These are phyloP conservation scores for Drosophila sucinea DNA, from an alignment of 1,140 invertebrate genomes.

Conservation along the genomic window DNA sequence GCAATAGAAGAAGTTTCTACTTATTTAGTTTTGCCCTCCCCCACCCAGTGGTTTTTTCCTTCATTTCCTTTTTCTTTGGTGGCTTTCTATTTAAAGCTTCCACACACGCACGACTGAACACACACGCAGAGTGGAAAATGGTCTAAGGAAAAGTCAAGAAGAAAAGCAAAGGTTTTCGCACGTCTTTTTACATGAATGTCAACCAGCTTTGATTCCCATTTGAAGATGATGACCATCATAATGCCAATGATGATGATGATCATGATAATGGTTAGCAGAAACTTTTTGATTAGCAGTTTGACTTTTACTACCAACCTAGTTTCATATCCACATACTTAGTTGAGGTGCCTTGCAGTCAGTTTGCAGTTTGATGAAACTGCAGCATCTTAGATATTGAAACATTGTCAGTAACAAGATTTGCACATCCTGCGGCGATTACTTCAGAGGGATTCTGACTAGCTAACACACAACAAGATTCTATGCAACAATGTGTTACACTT, in stretches of 20 bases:
- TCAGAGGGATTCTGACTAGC: no score
- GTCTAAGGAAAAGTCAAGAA: conserved; percentile 3
- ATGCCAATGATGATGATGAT: not conserved
- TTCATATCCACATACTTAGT: not conserved
- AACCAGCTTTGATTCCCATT: conserved; percentile 2
- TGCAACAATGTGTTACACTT: no score
- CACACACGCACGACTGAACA: conserved; percentile 33
- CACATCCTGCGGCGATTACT: not conserved
- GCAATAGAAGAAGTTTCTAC: not conserved
- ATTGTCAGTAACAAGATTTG: not conserved
- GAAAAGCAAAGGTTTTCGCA: not conserved
- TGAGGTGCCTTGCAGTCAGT: not conserved
- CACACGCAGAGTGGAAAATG: conserved; percentile 29
- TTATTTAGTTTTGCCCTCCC: not conserved
- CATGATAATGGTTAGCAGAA: not conserved
- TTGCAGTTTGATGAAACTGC: not conserved
- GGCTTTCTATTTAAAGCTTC: conserved; percentile 2
- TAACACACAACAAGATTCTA: no score
- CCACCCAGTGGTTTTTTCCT: not conserved
- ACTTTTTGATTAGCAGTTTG: conserved; percentile 8
- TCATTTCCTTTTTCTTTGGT: not conserved
- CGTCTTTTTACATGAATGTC: not conserved
- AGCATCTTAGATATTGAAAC: not conserved
- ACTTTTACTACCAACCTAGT: not conserved
- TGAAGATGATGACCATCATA: no score